Conservation (phyloP, 2,888 invertebrate species). For the Megaustenia siamemsis region DNA sequence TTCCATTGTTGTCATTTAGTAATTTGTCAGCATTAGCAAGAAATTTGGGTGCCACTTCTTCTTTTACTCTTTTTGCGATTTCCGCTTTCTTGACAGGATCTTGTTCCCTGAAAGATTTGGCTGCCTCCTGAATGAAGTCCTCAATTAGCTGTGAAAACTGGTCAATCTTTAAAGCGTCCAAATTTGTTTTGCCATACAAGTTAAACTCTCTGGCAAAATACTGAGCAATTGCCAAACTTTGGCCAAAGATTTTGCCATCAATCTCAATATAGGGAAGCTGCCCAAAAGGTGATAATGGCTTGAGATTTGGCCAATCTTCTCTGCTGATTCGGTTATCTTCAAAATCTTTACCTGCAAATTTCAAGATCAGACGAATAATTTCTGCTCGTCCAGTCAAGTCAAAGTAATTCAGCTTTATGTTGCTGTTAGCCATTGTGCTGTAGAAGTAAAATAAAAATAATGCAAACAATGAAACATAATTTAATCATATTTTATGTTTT, state of each 20-base stretch:
- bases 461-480: background rate
- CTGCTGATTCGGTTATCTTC: slow-evolving; percentile 27
- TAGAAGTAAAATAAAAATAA: background rate
- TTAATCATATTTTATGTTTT: too few species aligned
- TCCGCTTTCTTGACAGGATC: slow-evolving; percentile 26
- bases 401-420: slow-evolving; percentile 31
- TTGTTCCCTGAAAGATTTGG: background rate
- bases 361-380: slow-evolving; percentile 15
- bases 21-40: slow-evolving; percentile 36
- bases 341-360: slow-evolving; percentile 12
- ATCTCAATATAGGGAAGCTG: slow-evolving; percentile 47
- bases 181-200: slow-evolving; percentile 54
- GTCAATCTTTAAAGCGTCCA: slow-evolving; percentile 57
- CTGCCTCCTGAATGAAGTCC: slow-evolving; percentile 36
- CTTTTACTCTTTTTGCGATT: background rate
- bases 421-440: slow-evolving; percentile 31
- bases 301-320: slow-evolving; percentile 38
- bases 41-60: slow-evolving; percentile 19
- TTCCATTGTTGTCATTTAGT: background rate
- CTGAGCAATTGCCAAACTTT: slow-evolving; percentile 45
- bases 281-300: slow-evolving; percentile 39
- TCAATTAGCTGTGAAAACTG: slow-evolving; percentile 52
- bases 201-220: slow-evolving; percentile 50
- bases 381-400: slow-evolving; percentile 22
- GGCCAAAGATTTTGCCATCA: slow-evolving; percentile 44